phyloP scores from a whole-genome alignment of 2,888 invertebrate genomes.

The Unio delphinus region DNA sequence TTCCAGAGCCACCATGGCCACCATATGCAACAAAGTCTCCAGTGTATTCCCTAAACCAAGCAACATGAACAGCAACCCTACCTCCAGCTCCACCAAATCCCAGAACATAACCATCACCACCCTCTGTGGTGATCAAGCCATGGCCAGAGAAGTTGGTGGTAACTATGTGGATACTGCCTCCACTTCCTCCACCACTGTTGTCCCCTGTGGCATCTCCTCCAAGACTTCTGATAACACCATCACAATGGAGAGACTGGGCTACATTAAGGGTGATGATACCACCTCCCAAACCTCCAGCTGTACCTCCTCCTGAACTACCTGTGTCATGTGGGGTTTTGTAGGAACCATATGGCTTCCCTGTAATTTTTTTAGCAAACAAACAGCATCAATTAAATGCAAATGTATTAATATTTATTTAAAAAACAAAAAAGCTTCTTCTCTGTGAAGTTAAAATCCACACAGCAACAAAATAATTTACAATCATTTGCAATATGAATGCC shows the following conservation, averaged over 20 bases:
- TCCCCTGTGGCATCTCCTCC: conserved; percentile 37
- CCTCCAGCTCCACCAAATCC: conserved; percentile 57
- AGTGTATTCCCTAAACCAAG: conserved; percentile 45
- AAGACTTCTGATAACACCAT: conserved; percentile 47
- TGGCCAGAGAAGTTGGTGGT: conserved; percentile 57
- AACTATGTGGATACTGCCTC: conserved; percentile 47
- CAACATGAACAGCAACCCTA: conserved; percentile 46
- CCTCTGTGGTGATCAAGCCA: conserved; percentile 43
- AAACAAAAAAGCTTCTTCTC: no score
- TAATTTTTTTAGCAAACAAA: conserved; percentile 6
- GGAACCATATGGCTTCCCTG: conserved; percentile 51
- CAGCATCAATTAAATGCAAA: no score
- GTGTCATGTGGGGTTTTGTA: conserved; percentile 42
- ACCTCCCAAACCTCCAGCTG: conserved; percentile 42
- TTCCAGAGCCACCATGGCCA: conserved; percentile 31
- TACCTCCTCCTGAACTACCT: conserved; percentile 54
- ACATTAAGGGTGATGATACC: conserved; percentile 42
- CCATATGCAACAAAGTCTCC: conserved; percentile 46
- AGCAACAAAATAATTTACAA: not conserved
- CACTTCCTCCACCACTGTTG: conserved; percentile 55
- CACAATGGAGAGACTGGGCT: conserved; percentile 42
- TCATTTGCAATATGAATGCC: not conserved
- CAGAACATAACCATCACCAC: conserved; percentile 38
- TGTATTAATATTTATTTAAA: no score
- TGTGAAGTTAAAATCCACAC: not conserved